phyloP scores from a whole-genome alignment of 2,888 invertebrate genomes.

The Arrhopalites spinosus region DNA sequence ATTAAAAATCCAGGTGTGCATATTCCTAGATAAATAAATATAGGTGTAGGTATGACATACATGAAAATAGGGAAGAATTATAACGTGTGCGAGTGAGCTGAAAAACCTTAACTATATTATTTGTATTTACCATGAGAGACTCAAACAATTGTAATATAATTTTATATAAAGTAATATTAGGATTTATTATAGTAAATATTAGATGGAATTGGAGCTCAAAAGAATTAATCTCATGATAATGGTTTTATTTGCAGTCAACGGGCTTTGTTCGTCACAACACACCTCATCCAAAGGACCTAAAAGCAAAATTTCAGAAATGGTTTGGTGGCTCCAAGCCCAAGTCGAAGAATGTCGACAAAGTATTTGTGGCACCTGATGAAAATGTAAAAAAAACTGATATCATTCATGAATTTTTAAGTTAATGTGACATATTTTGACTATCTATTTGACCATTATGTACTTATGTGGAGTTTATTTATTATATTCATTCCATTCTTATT shows the following conservation, averaged over 20 bases:
- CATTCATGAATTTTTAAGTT: too few species aligned
- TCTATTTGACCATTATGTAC: too few species aligned
- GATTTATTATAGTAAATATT: not conserved
- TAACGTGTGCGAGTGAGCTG: not conserved
- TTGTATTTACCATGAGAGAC: too few species aligned
- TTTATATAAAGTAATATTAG: not conserved
- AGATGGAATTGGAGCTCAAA: not conserved
- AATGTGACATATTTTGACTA: too few species aligned
- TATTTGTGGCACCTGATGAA: slow-evolving; percentile 58
- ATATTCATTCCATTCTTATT: not conserved
- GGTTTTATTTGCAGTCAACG: slow-evolving; percentile 48
- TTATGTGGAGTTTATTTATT: too few species aligned
- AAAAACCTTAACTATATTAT: too few species aligned
- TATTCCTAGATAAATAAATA: not conserved
- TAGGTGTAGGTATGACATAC: not conserved
- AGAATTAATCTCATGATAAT: slow-evolving; percentile 14
- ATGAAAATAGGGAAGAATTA: not conserved
- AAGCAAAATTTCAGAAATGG: slow-evolving; percentile 91
- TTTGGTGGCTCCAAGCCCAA: slow-evolving; percentile 64
- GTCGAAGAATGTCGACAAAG: slow-evolving; percentile 60
- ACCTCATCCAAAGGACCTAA: slow-evolving; percentile 94
- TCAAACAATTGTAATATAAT: too few species aligned
- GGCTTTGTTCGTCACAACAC: slow-evolving; percentile 86
- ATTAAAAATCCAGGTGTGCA: too few species aligned
- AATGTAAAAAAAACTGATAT: slow-evolving; percentile 56